Evolutionary conservation across 2,113 vertebrate species (phyloP).

Genomic region (Psittacula cyanocephala): DNA sequence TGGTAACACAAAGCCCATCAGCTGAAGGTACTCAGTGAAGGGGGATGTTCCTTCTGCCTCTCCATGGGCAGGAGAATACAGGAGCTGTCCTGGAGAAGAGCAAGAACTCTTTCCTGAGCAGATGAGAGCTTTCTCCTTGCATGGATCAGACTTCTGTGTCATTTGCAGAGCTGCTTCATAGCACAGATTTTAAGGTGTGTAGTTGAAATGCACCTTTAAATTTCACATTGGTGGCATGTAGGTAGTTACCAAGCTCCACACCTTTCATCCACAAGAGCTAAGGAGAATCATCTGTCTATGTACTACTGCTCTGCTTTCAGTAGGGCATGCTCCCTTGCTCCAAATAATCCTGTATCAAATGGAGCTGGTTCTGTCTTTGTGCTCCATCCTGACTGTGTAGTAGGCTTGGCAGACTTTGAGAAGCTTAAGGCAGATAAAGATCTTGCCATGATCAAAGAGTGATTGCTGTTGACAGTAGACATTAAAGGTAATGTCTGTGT

Average conservation of each 20-base stretch:
- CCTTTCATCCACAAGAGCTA: not conserved
- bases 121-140: not conserved
- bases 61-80: not conserved
- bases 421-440: conserved; percentile 15
- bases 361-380: not conserved
- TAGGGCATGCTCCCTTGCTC: not conserved
- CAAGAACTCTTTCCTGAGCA: not conserved
- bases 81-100: not conserved
- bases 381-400: not conserved
- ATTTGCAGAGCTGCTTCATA: not conserved
- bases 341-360: fast-evolving
- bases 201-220: not conserved
- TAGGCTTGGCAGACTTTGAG: not conserved
- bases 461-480: conserved; percentile 28
- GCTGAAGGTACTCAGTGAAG: not conserved
- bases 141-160: fast-evolving
- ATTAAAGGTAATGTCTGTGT: not conserved
- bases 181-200: not conserved
- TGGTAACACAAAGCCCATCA: not conserved
- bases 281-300: not conserved
- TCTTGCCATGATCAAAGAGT: not conserved
- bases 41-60: not conserved
- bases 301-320: not conserved
- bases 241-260: not conserved
- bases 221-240: fast-evolving